Conservation (phyloP, 2,113 vertebrate species). For the Myrmecobius fasciatus region DNA sequence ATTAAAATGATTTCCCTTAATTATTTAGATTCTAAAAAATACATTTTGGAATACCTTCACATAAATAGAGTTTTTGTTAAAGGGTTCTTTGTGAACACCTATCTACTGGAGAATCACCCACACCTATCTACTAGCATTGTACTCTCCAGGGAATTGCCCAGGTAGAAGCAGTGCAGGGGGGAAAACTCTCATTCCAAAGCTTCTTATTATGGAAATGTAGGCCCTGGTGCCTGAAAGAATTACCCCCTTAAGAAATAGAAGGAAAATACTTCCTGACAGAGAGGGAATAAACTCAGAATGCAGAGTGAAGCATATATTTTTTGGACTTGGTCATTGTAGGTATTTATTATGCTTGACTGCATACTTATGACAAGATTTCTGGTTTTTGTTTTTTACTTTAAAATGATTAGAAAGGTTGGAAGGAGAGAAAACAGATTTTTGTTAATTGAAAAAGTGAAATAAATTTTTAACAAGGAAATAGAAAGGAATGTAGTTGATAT, state of each 20-base stretch:
- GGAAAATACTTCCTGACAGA: neutral
- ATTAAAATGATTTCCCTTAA: slow-evolving; percentile 69
- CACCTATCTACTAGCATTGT: neutral
- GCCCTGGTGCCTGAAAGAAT: neutral
- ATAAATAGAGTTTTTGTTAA: slow-evolving; percentile 21
- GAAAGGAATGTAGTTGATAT: neutral
- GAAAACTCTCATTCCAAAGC: neutral
- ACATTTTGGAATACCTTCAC: slow-evolving; percentile 18
- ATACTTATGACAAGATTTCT: neutral
- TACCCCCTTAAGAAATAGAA: neutral
- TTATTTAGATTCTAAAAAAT: slow-evolving; percentile 64
- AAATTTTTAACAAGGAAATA: neutral
- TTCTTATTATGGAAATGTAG: neutral
- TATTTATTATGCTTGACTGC: neutral
- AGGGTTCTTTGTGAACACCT: slow-evolving; percentile 40
- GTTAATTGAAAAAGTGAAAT: neutral
- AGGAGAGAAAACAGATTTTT: neutral
- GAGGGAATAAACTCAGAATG: neutral
- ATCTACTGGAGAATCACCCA: neutral
- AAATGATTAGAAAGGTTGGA: neutral
- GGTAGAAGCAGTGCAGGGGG: neutral
- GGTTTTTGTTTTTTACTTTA: neutral
- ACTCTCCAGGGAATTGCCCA: neutral
- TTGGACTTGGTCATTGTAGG: neutral
- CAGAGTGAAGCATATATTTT: neutral